These are phyloP conservation scores for Heliconius hortense DNA, from an alignment of 2,888 invertebrate genomes.

Conservation along the genomic window DNA sequence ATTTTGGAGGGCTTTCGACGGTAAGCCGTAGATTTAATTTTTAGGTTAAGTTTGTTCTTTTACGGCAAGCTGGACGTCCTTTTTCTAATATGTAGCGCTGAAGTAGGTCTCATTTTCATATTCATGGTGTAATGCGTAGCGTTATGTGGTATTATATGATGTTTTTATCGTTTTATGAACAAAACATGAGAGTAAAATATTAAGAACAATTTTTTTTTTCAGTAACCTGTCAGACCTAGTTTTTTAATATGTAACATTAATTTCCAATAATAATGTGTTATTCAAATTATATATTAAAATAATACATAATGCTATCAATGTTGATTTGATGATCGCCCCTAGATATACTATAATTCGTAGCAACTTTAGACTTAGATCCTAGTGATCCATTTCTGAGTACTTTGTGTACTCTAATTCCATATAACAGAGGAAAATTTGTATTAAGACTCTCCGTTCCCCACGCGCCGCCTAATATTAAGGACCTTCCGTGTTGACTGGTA, in stretches of 20 bases:
- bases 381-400: not conserved
- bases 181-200: not conserved
- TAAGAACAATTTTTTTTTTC: not conserved
- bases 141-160: slow-evolving; percentile 13
- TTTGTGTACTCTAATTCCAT: not conserved
- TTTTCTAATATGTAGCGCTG: slow-evolving; percentile 32
- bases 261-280: not conserved
- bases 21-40: slow-evolving; percentile 35
- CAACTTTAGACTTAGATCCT: not conserved
- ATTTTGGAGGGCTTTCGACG: slow-evolving; percentile 44
- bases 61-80: not conserved
- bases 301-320: too few relatives aligned
- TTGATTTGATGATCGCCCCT: not conserved
- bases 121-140: slow-evolving; percentile 46
- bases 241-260: not conserved
- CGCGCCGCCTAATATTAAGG: too few relatives aligned
- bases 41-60: slow-evolving; percentile 12
- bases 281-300: not conserved
- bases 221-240: too few relatives aligned
- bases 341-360: not conserved
- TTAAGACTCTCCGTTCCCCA: too few relatives aligned
- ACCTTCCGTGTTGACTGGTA: too few relatives aligned
- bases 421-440: too few relatives aligned
- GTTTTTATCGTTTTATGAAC: not conserved
- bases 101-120: slow-evolving; percentile 44